phyloP scores from a whole-genome alignment of 2,888 invertebrate genomes.

The Schizotus pectinicornis region DNA sequence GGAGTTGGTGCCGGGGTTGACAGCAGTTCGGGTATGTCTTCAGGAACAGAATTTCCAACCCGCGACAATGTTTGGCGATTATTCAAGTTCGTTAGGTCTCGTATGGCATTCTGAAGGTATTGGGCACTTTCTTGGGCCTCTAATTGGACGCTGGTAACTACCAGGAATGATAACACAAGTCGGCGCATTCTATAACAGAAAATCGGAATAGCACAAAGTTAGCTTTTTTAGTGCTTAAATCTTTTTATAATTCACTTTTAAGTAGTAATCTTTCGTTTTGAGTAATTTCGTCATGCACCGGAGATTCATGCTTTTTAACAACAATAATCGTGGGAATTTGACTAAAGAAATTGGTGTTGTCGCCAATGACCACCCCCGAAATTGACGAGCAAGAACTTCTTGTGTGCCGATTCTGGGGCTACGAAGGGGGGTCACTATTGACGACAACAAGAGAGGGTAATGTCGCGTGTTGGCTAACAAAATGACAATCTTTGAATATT shows the following conservation, averaged over 20 bases:
- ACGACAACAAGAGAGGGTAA: too few species aligned
- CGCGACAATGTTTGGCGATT: conserved; percentile 40
- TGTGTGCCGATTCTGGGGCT: not conserved
- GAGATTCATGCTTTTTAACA: too few species aligned
- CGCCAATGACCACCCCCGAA: not conserved
- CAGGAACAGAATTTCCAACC: conserved; percentile 32
- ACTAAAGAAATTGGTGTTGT: not conserved
- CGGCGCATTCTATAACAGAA: conserved; percentile 41
- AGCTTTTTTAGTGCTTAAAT: not conserved
- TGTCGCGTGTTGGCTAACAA: too few species aligned
- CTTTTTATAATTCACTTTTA: not conserved
- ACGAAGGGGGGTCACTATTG: too few species aligned
- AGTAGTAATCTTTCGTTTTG: not conserved
- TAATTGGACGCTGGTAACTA: conserved; percentile 32
- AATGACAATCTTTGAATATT: too few species aligned
- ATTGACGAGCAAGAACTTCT: too few species aligned
- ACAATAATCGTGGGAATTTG: not conserved
- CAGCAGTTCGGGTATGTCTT: conserved; percentile 15
- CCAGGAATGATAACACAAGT: conserved; percentile 37
- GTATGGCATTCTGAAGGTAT: conserved; percentile 50
- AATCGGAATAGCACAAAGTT: not conserved
- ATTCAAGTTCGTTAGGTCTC: conserved; percentile 47
- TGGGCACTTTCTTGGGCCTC: conserved; percentile 45
- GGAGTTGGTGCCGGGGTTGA: conserved; percentile 13
- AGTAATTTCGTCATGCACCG: too few species aligned